phyloP scores from a whole-genome alignment of 2,113 vertebrate species.

The Grammomys surdaster region DNA sequence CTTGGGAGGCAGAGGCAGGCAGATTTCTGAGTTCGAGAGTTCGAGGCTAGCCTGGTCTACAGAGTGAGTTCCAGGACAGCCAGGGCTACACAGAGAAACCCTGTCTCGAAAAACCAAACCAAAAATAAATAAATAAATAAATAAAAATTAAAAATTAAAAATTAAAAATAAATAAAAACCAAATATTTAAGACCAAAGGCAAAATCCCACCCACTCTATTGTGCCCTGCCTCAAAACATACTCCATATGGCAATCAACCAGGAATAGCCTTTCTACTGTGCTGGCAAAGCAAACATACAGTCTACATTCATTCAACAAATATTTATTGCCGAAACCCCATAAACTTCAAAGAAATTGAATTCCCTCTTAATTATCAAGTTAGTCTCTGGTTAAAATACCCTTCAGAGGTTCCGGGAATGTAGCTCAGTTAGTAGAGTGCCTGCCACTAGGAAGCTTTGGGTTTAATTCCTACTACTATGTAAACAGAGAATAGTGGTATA shows the following conservation, averaged over 20 bases:
- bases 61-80: too few species aligned
- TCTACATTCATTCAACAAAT: constrained; percentile 52
- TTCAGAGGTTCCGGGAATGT: neutral
- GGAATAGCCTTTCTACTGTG: constrained; percentile 16
- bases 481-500: neutral
- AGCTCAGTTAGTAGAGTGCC: neutral
- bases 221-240: constrained; percentile 39
- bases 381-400: constrained; percentile 47
- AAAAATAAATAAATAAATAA: too few species aligned
- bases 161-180: constrained; percentile 11
- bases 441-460: neutral
- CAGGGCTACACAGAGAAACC: too few species aligned
- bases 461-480: neutral
- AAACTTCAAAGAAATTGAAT: constrained; percentile 46
- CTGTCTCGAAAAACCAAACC: too few species aligned
- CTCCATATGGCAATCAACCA: neutral
- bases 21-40: too few species aligned
- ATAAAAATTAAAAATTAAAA: too few species aligned
- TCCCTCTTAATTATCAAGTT: constrained; percentile 52
- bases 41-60: too few species aligned
- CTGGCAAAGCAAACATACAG: constrained; percentile 56
- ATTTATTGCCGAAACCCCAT: constrained; percentile 33
- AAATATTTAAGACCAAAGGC: constrained; percentile 58
- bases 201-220: constrained; percentile 48
- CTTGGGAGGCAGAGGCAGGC: too few species aligned